These are phyloP conservation scores for Ochlodes sylvanus DNA, from an alignment of 2,888 invertebrate genomes.

Conservation along the genomic window DNA sequence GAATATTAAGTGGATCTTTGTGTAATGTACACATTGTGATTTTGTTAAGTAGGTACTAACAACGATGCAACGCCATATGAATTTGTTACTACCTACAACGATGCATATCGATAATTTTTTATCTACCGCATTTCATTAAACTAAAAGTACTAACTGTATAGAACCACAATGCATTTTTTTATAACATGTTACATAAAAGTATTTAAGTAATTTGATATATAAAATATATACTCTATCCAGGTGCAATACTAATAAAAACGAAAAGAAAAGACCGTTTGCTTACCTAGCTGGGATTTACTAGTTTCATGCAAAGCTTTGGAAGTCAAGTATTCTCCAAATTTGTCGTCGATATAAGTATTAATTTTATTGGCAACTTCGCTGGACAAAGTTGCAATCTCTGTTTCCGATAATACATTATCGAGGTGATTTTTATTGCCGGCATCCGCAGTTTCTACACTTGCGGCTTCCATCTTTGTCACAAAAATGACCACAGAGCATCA, in stretches of 20 bases:
- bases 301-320: constrained; percentile 90
- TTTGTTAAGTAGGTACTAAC: too few species aligned
- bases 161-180: too few species aligned
- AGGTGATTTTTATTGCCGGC: constrained; percentile 78
- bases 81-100: too few species aligned
- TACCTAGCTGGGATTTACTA: constrained; percentile 87
- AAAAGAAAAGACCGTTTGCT: constrained; percentile 52
- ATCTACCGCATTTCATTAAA: neutral
- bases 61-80: too few species aligned
- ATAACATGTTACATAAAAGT: too few species aligned
- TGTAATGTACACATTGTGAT: too few species aligned
- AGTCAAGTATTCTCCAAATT: constrained; percentile 89
- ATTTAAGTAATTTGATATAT: too few species aligned
- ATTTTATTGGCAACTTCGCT: constrained; percentile 83
- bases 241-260: constrained; percentile 19
- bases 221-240: neutral
- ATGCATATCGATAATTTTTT: neutral
- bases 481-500: constrained; percentile 11
- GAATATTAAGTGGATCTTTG: too few species aligned
- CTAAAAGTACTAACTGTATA: neutral
- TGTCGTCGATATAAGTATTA: constrained; percentile 80
- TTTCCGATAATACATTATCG: constrained; percentile 72
- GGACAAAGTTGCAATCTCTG: constrained; percentile 69
- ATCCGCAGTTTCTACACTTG: constrained; percentile 57
- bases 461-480: constrained; percentile 74